Base-by-base conservation (phyloP, 2,797 vertebrate genomes). In the Bovichtus diacanthus region DNA sequence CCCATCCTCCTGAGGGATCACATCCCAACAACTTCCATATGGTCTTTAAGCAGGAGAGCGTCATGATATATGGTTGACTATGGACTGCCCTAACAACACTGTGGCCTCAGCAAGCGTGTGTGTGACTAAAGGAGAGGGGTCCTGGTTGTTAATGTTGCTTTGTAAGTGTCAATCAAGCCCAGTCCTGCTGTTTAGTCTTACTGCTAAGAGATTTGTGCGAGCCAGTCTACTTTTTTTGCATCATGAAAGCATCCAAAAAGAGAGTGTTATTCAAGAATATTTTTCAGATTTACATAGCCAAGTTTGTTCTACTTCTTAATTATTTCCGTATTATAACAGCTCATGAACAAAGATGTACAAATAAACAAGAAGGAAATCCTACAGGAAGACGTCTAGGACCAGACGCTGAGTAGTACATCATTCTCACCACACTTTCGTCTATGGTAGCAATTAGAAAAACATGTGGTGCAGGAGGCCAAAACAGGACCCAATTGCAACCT, bases 381-480 rank as follows among this genome's bases (percentile, higher is more conserved):
- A 49, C 58, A 78, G 68, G 64, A 83, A 83, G 77, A 76, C 44
- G 31, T 87, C 65, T 54, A n/a, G 43, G 65, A 76, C 66, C 78
- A 84, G 87, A 89, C 63, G 31, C 46, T 78, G 70, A 81, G 67
- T 34, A 81, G 56, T 81, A 65, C 83, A 68, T 85, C 56, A 80
- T 90, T 90, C 85, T 84, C 69, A 78, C 81, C 79, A 53, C 47
- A 65, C 68, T 87, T 87, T 90, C 58, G 36, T 88, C 89, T 70
- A 76, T 91, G 88, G 92, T 92, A 92, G 91, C 90, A 93, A 94
- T 93, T 93, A 90, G 75, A 93, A 91, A 92, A 93, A 91, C 91
- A 93, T 94, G 92, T 90, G 91, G 87, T 11, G 61, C 58, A 70
- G 64, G 72, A 86, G 74, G 84, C 82, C 73, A 73, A 81, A 90